A percentile compares a stretch with the other conserved stretches of the same genome.
phyloP scores from a whole-genome alignment of 37 sponge, comb jelly and placozoan genomes.

The Hexactinellida sp. region DNA sequence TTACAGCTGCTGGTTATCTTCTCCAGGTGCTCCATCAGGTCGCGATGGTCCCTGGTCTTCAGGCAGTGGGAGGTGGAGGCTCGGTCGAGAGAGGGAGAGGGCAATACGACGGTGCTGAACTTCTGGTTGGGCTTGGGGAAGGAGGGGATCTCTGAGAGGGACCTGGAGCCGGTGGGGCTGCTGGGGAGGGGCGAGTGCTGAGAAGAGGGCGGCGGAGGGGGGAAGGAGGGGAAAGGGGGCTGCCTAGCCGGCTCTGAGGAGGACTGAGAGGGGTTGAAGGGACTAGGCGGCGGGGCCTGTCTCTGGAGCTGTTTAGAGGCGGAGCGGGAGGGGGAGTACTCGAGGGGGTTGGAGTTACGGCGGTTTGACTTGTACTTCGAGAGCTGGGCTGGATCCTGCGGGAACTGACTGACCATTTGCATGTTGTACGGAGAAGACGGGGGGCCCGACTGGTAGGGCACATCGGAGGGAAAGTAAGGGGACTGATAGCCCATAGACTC shows the following conservation, averaged over 20 bases:
- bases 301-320: not conserved
- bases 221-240: not conserved
- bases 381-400: not conserved
- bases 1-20: not conserved
- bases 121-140: not conserved
- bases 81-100: conserved; percentile 1
- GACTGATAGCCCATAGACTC: not conserved
- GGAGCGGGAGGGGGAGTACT: not conserved
- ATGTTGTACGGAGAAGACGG: not conserved
- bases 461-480: not conserved
- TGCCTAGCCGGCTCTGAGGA: not conserved
- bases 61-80: not conserved
- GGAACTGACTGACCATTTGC: not conserved
- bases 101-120: not conserved
- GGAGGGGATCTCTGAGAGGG: not conserved
- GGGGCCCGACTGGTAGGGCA: not conserved
- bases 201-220: not conserved
- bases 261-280: not conserved
- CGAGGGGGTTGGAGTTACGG: not conserved
- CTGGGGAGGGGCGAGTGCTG: not conserved
- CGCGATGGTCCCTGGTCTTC: not conserved
- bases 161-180: not conserved
- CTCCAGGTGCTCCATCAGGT: conserved; percentile 10
- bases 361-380: not conserved
- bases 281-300: not conserved